Evolutionary conservation across 2,113 vertebrate species (phyloP), one percentile per base, ranked within the genome.

Genomic region (Aptenodytes patagonicus): DNA sequence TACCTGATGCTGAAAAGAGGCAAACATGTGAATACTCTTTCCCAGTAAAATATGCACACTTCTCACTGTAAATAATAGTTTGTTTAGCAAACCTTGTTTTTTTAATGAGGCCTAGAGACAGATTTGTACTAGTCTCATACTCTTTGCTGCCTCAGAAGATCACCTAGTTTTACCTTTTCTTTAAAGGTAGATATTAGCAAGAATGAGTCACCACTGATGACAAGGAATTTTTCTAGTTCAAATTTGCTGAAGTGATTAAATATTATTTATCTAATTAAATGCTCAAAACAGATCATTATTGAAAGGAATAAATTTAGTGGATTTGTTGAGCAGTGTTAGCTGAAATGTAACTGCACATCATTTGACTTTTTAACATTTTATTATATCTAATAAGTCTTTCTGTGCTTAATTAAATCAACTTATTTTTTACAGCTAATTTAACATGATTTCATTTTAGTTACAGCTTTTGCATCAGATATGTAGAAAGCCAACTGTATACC

Each of bases 311-410:
- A 97, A 98, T 98, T 98, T 97, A 94, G 96, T 97, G 93, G 97
- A 97, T 98, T 98, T 98, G 98, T 97, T 94, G 97, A 98, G 95
- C 95, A 90, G 96, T 91, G 97, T 97, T 98, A 98, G 98, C 98
- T 98, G 98, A 98, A 98, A 98, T 98, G 97, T 98, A 98, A 97
- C 98, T 97, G 98, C 97, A 98, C 97, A 98, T 98, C 98, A 98
- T 98, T 98, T 98, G 98, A 98, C 98, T 98, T 98, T 98, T 98
- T 98, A 98, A 98, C 98, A 98, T 98, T 98, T 98, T 98, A 98
- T 98, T 98, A 98, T 98, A 98, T 98, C 97, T 98, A 98, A 98
- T 98, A 98, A 98, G 98, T 98, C 98, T 98, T 98, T 98, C 98
- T 98, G 98, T 97, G 98, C 95, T 98, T 98, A 98, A 98, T 98